A percentile compares a stretch with the other conserved stretches of the same genome.
Evolutionary conservation across 2,113 vertebrate species (phyloP).

Genomic region (Platichthys stellatus): DNA sequence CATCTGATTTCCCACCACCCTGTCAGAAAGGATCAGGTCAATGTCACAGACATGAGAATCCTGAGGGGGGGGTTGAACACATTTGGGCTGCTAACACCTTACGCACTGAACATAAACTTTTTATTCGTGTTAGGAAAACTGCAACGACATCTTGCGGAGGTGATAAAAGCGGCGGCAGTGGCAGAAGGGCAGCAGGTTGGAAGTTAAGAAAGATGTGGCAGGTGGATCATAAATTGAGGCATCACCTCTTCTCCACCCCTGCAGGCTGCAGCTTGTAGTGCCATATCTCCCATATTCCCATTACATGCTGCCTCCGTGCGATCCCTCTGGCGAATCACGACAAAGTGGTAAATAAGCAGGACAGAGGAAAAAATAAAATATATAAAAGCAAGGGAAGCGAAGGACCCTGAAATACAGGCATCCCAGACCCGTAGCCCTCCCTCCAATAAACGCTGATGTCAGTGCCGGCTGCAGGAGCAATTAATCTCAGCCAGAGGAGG

Average conservation of each 20-base stretch:
- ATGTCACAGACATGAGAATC: constrained; percentile 19
- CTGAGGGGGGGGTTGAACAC: background rate
- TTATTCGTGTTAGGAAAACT: background rate
- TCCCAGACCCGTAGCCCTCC: constrained; percentile 56
- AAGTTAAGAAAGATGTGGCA: constrained; percentile 47
- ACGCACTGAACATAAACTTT: background rate
- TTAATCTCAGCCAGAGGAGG: constrained; percentile 77
- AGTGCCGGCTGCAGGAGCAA: constrained; percentile 66
- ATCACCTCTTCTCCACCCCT: constrained; percentile 40
- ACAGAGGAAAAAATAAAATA: constrained; percentile 26
- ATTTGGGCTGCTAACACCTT: constrained; percentile 1
- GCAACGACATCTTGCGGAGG: constrained; percentile 17
- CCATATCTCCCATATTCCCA: constrained; percentile 54
- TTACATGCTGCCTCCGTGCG: constrained; percentile 35
- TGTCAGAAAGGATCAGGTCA: constrained; percentile 36
- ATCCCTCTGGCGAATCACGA: constrained; percentile 46
- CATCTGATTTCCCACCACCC: constrained; percentile 25
- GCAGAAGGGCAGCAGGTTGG: constrained; percentile 42
- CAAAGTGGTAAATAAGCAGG: constrained; percentile 57
- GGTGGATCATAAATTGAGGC: constrained; percentile 58
- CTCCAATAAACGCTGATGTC: constrained; percentile 80
- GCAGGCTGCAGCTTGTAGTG: constrained; percentile 36
- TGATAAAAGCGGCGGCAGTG: constrained; percentile 34
- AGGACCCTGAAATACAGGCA: constrained; percentile 66
- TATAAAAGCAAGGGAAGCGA: constrained; percentile 15